Evolutionary conservation across 2,888 invertebrate genomes (phyloP).

Genomic region (Cantharis rufa): DNA sequence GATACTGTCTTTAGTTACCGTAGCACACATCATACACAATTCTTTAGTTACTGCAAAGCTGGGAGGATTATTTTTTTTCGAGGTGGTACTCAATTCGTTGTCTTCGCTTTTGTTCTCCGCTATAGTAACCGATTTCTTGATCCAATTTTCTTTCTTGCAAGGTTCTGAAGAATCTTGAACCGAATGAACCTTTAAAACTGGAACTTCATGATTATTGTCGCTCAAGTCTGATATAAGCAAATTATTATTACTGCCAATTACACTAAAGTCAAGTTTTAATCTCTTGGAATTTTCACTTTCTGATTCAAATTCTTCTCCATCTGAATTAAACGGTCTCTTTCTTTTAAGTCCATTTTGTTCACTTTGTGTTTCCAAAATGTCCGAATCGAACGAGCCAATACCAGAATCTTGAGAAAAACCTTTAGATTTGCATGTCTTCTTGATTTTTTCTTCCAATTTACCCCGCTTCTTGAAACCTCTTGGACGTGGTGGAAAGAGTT

Average conservation of each 20-base stretch:
- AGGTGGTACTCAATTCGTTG: neutral
- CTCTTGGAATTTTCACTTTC: neutral
- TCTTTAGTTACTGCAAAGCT: slow-evolving; percentile 46
- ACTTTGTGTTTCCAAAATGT: neutral
- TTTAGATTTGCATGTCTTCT: neutral
- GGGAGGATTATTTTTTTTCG: neutral
- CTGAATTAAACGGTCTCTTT: neutral
- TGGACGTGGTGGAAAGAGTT: slow-evolving; percentile 70
- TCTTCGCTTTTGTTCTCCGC: neutral
- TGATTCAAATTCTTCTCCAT: neutral
- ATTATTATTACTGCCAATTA: neutral
- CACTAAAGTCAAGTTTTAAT: neutral
- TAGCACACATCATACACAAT: slow-evolving; percentile 66
- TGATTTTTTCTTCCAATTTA: neutral
- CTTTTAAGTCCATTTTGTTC: neutral
- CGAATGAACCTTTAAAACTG: neutral
- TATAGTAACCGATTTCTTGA: neutral
- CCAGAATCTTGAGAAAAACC: slow-evolving; percentile 53
- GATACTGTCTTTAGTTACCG: slow-evolving; percentile 67
- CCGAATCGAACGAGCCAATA: slow-evolving; percentile 42
- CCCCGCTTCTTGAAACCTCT: slow-evolving; percentile 37
- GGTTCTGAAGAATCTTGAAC: neutral
- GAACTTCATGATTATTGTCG: neutral
- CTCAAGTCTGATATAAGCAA: neutral
- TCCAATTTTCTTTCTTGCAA: neutral